Evolutionary conservation across 2,797 vertebrate species (phyloP).

Genomic region (Phataginus tricuspis): DNA sequence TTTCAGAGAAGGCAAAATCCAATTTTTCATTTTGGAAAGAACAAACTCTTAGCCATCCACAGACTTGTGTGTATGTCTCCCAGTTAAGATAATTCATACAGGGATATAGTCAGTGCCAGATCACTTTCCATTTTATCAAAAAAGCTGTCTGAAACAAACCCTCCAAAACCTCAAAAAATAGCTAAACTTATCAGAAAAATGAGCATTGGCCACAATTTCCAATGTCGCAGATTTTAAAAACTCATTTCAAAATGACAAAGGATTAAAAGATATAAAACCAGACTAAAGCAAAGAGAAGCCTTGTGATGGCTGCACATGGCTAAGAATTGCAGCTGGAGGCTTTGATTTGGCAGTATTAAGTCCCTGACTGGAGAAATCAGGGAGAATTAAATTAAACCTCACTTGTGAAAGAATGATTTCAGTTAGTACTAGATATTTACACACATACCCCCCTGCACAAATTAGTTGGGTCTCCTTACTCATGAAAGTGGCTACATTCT

Average conservation of each 20-base stretch:
- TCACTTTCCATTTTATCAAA: constrained; percentile 74
- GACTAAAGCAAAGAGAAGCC: background rate
- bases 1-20: constrained; percentile 57
- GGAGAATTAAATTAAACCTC: background rate
- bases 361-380: background rate
- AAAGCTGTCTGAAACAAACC: constrained; percentile 51
- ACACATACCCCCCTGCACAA: background rate
- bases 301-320: background rate
- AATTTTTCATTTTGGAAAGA: constrained; percentile 62
- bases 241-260: constrained; percentile 64
- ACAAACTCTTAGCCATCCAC: constrained; percentile 30
- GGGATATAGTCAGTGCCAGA: constrained; percentile 62
- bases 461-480: background rate
- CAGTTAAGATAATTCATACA: constrained; percentile 71
- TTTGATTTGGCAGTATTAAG: constrained; percentile 2
- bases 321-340: background rate
- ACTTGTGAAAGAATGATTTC: background rate
- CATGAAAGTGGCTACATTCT: background rate
- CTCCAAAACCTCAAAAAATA: constrained; percentile 41
- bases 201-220: background rate
- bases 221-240: constrained; percentile 47
- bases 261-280: background rate
- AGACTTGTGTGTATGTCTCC: constrained; percentile 57
- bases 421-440: background rate
- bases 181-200: constrained; percentile 57